phyloP scores from a whole-genome alignment of 2,797 vertebrate species.

The Protosalanx chinensis region DNA sequence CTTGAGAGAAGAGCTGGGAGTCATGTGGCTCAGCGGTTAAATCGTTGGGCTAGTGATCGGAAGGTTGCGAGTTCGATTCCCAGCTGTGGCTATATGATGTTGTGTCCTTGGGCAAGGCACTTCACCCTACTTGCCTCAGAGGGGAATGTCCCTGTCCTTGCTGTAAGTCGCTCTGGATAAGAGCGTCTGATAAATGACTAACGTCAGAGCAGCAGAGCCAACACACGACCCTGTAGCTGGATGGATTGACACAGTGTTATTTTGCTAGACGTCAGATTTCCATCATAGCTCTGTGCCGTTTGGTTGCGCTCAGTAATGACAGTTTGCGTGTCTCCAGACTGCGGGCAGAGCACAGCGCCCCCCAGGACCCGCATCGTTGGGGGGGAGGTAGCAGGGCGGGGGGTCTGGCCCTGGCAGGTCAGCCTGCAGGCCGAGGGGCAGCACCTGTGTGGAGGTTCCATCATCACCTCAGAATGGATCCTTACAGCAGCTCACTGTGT shows the following conservation, averaged over 20 bases:
- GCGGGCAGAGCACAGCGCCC: conserved; percentile 38
- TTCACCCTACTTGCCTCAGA: too few relatives aligned
- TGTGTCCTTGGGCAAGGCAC: too few relatives aligned
- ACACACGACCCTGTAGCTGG: neutral
- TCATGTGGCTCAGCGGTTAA: too few relatives aligned
- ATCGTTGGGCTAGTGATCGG: too few relatives aligned
- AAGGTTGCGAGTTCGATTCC: too few relatives aligned
- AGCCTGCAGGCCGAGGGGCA: conserved; percentile 73
- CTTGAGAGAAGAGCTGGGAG: neutral
- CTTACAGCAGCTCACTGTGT: conserved; percentile 90
- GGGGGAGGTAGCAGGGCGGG: conserved; percentile 58
- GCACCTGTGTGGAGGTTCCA: conserved; percentile 85
- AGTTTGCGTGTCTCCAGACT: conserved; percentile 24
- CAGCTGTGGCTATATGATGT: too few relatives aligned
- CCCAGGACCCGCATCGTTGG: conserved; percentile 79
- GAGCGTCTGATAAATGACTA: too few relatives aligned
- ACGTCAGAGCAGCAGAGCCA: neutral
- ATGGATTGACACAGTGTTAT: neutral
- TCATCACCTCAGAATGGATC: conserved; percentile 83
- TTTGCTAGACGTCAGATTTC: too few relatives aligned
- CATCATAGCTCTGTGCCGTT: neutral
- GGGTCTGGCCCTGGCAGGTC: conserved; percentile 92
- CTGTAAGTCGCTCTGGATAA: too few relatives aligned
- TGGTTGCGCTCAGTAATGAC: neutral
- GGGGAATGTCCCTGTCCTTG: too few relatives aligned